Evolutionary conservation across 2,888 invertebrate species (phyloP).

Genomic region (Clepsis dumicolana): DNA sequence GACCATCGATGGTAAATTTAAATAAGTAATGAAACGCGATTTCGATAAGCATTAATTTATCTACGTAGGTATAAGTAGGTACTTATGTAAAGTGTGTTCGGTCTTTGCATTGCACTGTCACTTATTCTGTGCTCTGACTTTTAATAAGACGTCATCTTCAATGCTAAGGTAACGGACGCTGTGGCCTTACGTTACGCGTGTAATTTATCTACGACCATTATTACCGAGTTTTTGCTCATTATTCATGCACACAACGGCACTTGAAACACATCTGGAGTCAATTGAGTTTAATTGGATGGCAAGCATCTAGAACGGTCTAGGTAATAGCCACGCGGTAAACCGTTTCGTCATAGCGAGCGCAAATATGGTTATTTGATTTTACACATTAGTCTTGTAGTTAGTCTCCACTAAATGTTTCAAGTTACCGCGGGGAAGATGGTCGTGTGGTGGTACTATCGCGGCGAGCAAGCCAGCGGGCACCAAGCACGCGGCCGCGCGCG

Average conservation of each 20-base stretch:
- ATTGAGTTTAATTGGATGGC: constrained; percentile 15
- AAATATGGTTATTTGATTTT: constrained; percentile 67
- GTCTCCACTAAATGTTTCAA: constrained; percentile 74
- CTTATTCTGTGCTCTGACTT: not conserved
- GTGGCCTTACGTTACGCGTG: not conserved
- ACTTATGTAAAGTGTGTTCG: too few relatives aligned
- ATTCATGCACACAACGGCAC: constrained; percentile 27
- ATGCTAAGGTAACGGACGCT: constrained; percentile 3
- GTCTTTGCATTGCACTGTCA: too few relatives aligned
- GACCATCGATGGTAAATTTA: too few relatives aligned
- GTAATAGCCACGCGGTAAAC: constrained; percentile 14
- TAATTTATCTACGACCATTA: constrained; percentile 16
- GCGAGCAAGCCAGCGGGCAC: constrained; percentile 11
- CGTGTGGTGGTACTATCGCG: not conserved
- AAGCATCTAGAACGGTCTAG: constrained; percentile 29
- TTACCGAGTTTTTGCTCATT: constrained; percentile 36
- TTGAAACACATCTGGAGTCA: constrained; percentile 4
- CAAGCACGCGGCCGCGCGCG: constrained; percentile 39
- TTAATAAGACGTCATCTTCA: constrained; percentile 8
- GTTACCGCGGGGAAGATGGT: constrained; percentile 59
- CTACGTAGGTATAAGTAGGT: too few relatives aligned
- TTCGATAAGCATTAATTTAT: not conserved
- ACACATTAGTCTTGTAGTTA: constrained; percentile 74
- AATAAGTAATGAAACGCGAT: not conserved
- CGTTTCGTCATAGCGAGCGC: constrained; percentile 29